Percentiles rank a stretch among this genome's conserved stretches.
Conservation (phyloP, 1,140 invertebrate species). For the Leptinotarsa defecta region DNA sequence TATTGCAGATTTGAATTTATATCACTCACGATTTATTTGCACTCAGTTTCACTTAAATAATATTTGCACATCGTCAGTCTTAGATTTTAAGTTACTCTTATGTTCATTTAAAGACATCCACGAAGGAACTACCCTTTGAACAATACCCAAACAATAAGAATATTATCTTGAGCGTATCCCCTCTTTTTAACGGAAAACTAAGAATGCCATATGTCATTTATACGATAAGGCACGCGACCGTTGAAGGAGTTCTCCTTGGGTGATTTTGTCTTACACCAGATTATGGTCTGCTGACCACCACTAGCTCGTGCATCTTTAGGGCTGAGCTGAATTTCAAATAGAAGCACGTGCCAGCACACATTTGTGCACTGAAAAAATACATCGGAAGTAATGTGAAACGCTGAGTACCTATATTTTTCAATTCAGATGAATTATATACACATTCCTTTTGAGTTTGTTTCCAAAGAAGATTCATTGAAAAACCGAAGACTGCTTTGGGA, state of each 20-base stretch:
- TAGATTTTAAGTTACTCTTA: neutral
- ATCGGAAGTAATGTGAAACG: too few species aligned
- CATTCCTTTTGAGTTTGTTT: too few species aligned
- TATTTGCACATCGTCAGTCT: constrained; percentile 23
- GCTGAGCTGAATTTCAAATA: neutral
- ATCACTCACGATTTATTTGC: constrained; percentile 18
- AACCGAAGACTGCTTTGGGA: too few species aligned
- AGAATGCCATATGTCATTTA: constrained; percentile 37
- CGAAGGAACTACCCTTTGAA: constrained; percentile 16
- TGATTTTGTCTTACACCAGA: constrained; percentile 45
- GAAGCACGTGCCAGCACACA: neutral
- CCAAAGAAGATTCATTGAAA: too few species aligned
- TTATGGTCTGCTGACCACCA: constrained; percentile 43
- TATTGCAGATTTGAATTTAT: neutral
- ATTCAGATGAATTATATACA: too few species aligned
- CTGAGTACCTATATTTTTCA: too few species aligned
- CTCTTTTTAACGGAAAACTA: constrained; percentile 48
- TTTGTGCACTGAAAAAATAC: too few species aligned
- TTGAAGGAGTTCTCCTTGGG: constrained; percentile 50
- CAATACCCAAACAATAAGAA: constrained; percentile 15
- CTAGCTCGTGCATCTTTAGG: neutral
- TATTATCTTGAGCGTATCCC: constrained; percentile 34
- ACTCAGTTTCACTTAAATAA: constrained; percentile 15
- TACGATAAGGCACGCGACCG: constrained; percentile 48
- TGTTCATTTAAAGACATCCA: constrained; percentile 14